Evolutionary conservation across 2,888 invertebrate species (phyloP), one percentile per base, ranked within the genome.

Genomic region (Odontocolon sp.): DNA sequence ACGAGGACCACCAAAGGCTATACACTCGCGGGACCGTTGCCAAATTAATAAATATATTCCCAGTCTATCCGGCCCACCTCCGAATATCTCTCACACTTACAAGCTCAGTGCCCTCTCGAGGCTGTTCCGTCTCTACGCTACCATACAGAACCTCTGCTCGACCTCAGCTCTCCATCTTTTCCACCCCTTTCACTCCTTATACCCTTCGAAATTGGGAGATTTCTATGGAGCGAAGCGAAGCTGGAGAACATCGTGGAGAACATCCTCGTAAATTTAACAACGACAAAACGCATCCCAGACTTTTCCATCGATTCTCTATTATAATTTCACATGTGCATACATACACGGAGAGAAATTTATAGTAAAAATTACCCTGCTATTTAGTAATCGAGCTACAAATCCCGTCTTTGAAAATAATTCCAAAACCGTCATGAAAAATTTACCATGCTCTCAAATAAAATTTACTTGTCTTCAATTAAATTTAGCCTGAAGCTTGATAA

Each of bases 41-140:
- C 90, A 90, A 90, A 90, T 90, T 90, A 90, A 90, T 90, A 90
- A 90, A 90, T 90, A 90, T 86, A 88, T 89, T 86, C 84, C 77
- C 84, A 84, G 86, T 85, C 86, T 84, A 88, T 86, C 81, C 79
- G 80, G 61, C 63, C 50, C 72, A 36, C 33, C 68, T 61, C 61
- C 26, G 54, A 68, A 52, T 56, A 74, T 70, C 28, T 26, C 57
- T 56, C 66, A 16, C 23, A 18, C 52, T 56, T 40, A 28, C 68
- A 28, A 26, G 33, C 23, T 71, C 47, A 18, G 9, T 64, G n/a
- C 45, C 66, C 56, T 45, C 26, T 71, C 68, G n/a, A n/a, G n/a
- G 38, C 23, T 50, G 18, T 70, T 33, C 54, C 59, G 23, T 70
- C 61, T 31, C 31, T 33, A 18, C n/a, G 59, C 23, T 11, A 36